Percentiles rank a stretch among this genome's conserved stretches.
These are phyloP conservation scores for Diceros bicornis DNA, from an alignment of 2,797 vertebrate species.

Conservation along the genomic window DNA sequence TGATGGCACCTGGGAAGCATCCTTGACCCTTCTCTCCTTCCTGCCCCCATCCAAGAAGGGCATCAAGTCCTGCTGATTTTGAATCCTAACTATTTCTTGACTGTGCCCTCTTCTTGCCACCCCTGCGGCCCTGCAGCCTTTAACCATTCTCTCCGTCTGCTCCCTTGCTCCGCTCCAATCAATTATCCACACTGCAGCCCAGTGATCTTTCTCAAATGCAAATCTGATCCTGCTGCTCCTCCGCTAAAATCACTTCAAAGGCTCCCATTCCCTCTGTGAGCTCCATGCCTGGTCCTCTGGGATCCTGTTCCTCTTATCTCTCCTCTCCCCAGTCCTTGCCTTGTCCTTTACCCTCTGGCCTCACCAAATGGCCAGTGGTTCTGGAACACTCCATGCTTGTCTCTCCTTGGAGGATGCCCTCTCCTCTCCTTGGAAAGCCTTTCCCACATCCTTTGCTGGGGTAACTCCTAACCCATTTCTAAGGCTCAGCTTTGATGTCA, in stretches of 20 bases:
- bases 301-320: background rate
- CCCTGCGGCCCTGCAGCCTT: conserved; percentile 22
- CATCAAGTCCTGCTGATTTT: background rate
- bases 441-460: background rate
- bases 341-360: background rate
- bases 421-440: background rate
- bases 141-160: background rate
- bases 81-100: background rate
- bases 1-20: background rate
- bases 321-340: no score
- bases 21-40: background rate
- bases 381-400: background rate
- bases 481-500: background rate
- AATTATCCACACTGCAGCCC: conserved; percentile 61
- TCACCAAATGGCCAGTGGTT: background rate
- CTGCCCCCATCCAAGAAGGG: background rate
- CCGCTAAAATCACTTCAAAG: conserved; percentile 42
- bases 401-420: background rate
- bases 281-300: background rate
- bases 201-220: conserved; percentile 69
- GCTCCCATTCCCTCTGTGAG: background rate
- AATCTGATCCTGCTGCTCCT: conserved; percentile 50
- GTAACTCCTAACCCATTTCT: background rate
- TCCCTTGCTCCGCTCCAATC: conserved; percentile 45
- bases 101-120: background rate